Evolutionary conservation across 2,113 vertebrate genomes (phyloP), one percentile per base, ranked within the genome.

Genomic region (Micromys minutus): DNA sequence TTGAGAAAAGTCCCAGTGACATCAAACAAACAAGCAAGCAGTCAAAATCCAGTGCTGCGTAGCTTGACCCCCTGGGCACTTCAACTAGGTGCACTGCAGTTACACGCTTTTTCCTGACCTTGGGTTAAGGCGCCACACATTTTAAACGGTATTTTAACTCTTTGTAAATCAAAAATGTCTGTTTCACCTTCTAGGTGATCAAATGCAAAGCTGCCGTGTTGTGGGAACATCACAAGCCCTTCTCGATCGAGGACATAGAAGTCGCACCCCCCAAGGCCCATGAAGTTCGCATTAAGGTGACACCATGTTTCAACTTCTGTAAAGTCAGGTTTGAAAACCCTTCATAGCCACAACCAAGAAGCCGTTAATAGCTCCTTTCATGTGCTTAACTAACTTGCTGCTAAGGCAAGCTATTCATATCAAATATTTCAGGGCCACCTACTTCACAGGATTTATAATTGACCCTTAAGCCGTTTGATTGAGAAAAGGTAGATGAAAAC

Each of bases 231-330:
- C 98, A 98, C 42, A 98, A 98, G 85, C 98, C 98, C 24, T 90
- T 99, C 94, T 98, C 98, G 95, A 99, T 99, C 0, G 99, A 99
- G 79, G 98, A 99, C 26, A 98, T 99, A 7, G 99, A 99, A 81
- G 99, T 99, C 0, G 98, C 98, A 1, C 98, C 99, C 0, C 99
- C 99, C 0, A 97, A 98, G 50, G 97, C 98, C 36, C 90, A 98
- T 34, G 99, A 99, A 97, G 95, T 99, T 74, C 98, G 99, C 21
- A 98, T 99, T 86, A 99, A 99, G 98, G 99, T 99, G 69, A 95
- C 45, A 7, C 6, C 17, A 5, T 7, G 85, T 77, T 47, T 24
- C 17, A 59, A 52, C 22, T 50, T 77, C 45, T 86, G 6, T 26
- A 67, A 90, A 39, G 63, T 86, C 85, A 77, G 3, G 11, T 72